A percentile compares a stretch with the other conserved stretches of the same genome.
Evolutionary conservation across 1,140 invertebrate genomes (phyloP).

Genomic region (Ostrea denselamellosa): DNA sequence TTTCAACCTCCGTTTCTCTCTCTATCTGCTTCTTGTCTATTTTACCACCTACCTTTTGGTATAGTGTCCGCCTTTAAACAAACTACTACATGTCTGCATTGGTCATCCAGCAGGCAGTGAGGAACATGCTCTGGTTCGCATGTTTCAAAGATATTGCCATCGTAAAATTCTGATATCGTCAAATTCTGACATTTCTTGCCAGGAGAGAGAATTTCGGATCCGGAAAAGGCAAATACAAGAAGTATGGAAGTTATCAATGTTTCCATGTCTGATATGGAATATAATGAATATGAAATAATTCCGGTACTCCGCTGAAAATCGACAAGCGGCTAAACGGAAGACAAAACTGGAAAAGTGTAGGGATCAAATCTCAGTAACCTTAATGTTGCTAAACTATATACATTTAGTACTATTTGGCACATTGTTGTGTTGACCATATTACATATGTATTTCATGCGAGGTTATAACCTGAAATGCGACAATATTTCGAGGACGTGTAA

Average conservation of each 20-base stretch:
- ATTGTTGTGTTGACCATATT: too few species aligned
- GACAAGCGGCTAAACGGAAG: too few species aligned
- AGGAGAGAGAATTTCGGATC: not conserved
- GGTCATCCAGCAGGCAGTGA: not conserved
- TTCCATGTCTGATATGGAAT: not conserved
- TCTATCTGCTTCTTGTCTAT: not conserved
- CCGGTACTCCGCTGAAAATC: too few species aligned
- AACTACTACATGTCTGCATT: not conserved
- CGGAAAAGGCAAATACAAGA: not conserved
- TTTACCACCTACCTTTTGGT: not conserved
- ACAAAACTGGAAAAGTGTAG: too few species aligned
- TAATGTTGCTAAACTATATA: too few species aligned
- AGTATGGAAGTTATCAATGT: not conserved
- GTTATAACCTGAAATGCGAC: too few species aligned
- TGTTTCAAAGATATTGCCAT: not conserved
- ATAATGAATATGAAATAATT: too few species aligned
- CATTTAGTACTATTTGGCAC: too few species aligned
- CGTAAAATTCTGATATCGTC: not conserved
- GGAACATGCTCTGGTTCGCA: not conserved
- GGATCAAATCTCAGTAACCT: too few species aligned
- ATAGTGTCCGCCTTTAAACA: not conserved
- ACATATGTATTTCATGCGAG: too few species aligned
- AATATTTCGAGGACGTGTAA: too few species aligned
- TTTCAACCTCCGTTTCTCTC: too few species aligned
- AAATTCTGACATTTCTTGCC: not conserved